Base-by-base conservation (phyloP, 1,140 invertebrate species). In the Coelopa frigida region DNA sequence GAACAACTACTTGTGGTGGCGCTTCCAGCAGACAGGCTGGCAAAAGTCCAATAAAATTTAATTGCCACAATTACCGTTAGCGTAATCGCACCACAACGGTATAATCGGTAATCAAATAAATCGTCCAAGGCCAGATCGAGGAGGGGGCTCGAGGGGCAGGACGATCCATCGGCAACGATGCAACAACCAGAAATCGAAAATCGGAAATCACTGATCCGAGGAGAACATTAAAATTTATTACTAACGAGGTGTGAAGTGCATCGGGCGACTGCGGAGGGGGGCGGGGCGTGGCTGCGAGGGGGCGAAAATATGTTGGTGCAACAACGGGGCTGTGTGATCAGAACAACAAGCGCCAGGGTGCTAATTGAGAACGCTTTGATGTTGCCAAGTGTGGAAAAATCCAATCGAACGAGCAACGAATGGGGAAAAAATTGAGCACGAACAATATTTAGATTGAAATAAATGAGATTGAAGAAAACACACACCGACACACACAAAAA, bases 171-270 rank as follows among this genome's bases (percentile, higher is more conserved):
- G 27, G 27, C 27, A 10, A 29, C 8, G 27, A 20, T 14, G 12
- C 37, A 27, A 36, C 17, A 35, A 48, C 39, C 37, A 26, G 26
- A 44, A 32, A 44, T 40, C 39, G 7, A 47, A 36, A 47, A 42
- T 36, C 36, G 22, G 39, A 52, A n/a, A n/a, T n/a, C n/a, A n/a
- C n/a, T n/a, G n/a, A n/a, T n/a, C n/a, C n/a, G n/a, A 46, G 43
- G 22, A 45, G 18, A 49, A 46, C 59, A 61, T 63, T 61, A 52
- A 61, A 61, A 61, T 61, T 61, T 61, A 61, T 62, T 61, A 61
- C 59, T 61, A 61, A 61, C 62, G 58, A 55, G 59, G 59, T 61
- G 59, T 62, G 59, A 61, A 61, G 59, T 57, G 59, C 54, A 56
- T 14, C 8, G 33, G 6, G 8, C 7, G 14, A 15, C 33, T 36